Conservation (phyloP, 2,888 invertebrate genomes). For the Xanthorhoe spadicearia region DNA sequence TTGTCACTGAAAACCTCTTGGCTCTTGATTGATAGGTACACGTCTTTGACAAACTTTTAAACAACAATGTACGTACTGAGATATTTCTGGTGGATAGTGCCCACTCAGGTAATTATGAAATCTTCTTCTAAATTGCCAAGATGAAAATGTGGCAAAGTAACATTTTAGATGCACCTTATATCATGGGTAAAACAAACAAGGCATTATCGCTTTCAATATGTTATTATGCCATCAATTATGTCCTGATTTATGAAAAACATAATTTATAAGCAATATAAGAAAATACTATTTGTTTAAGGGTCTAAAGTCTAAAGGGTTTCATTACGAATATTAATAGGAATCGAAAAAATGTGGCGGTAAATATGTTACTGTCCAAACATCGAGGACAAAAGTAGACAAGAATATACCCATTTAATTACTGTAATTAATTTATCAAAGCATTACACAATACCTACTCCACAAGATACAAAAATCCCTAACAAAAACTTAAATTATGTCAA, state of each 20-base stretch:
- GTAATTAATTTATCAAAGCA: no score
- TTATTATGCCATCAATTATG: slow-evolving; percentile 31
- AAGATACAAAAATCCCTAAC: no score
- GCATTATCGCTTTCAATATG: slow-evolving; percentile 17
- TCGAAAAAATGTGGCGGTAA: background rate
- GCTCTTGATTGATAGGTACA: no score
- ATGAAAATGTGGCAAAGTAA: no score
- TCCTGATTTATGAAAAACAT: slow-evolving; percentile 32
- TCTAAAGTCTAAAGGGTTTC: slow-evolving; percentile 61
- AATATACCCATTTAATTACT: no score
- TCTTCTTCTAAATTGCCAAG: background rate
- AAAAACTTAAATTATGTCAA: no score
- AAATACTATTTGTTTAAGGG: slow-evolving; percentile 50
- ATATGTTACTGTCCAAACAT: background rate
- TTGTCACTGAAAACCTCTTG: no score
- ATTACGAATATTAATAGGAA: slow-evolving; percentile 53
- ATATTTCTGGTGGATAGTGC: no score
- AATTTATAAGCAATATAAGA: slow-evolving; percentile 44
- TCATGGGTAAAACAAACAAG: slow-evolving; percentile 3
- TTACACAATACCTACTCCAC: no score
- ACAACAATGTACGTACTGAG: no score
- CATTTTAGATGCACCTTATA: slow-evolving; percentile 15
- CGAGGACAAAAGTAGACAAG: background rate
- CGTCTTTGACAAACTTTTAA: no score
- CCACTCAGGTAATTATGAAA: background rate